These are phyloP conservation scores for Tiliacea aurago DNA, from an alignment of 2,888 invertebrate species.

Conservation along the genomic window DNA sequence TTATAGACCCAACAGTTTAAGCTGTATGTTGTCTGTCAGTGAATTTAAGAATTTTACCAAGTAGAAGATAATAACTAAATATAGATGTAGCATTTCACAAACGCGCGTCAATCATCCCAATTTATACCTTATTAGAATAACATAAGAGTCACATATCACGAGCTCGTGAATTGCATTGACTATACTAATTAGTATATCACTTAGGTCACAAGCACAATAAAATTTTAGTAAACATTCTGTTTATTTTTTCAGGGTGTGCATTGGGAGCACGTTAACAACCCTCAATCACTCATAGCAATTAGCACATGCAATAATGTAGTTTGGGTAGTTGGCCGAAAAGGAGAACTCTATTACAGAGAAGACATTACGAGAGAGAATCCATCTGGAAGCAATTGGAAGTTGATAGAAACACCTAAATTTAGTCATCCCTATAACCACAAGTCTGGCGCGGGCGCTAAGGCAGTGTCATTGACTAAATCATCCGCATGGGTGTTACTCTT, in stretches of 20 bases:
- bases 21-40: neutral
- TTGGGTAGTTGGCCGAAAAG: conserved; percentile 97
- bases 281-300: conserved; percentile 94
- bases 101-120: neutral
- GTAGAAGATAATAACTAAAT: neutral
- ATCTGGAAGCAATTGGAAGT: conserved; percentile 93
- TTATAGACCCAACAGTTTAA: neutral
- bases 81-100: conserved; percentile 4
- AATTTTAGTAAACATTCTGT: neutral
- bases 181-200: neutral
- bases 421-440: conserved; percentile 79
- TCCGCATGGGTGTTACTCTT: conserved; percentile 96
- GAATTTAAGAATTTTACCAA: neutral
- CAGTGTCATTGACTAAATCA: conserved; percentile 93
- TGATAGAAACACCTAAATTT: conserved; percentile 92
- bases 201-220: neutral
- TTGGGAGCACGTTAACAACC: conserved; percentile 95
- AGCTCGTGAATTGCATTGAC: neutral
- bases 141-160: neutral
- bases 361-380: conserved; percentile 93
- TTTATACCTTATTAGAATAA: neutral
- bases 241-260: conserved; percentile 90
- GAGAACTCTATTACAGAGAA: conserved; percentile 95
- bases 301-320: conserved; percentile 93
- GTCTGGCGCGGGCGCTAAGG: conserved; percentile 90